A percentile compares a stretch with the other conserved stretches of the same genome.
Conservation (phyloP, 2,888 invertebrate species). For the Erpobdella octoculata region DNA sequence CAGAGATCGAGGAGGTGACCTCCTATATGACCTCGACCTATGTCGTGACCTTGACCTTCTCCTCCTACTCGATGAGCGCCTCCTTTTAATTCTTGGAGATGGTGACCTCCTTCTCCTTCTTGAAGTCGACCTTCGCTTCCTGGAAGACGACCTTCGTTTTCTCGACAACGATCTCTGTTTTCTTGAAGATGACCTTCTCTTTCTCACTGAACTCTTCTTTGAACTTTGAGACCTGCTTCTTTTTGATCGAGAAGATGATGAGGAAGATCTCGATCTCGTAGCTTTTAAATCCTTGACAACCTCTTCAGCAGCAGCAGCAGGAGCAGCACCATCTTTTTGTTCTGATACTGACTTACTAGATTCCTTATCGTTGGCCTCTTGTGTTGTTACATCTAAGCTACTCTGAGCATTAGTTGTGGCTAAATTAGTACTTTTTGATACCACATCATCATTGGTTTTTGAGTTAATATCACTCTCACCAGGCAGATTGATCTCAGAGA, state of each 20-base stretch:
- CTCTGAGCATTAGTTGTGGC: not conserved
- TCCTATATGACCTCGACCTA: no score
- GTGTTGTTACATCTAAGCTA: not conserved
- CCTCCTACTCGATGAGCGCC: slow-evolving; percentile 19
- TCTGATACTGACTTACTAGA: not conserved
- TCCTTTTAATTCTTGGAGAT: slow-evolving; percentile 26
- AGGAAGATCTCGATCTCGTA: no score
- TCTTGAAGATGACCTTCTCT: slow-evolving; percentile 23
- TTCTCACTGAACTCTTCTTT: no score
- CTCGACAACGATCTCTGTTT: slow-evolving; percentile 21
- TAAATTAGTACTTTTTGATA: not conserved
- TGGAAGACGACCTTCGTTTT: slow-evolving; percentile 25
- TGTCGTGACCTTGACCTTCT: not conserved
- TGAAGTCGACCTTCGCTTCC: slow-evolving; percentile 19
- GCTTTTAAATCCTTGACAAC: no score
- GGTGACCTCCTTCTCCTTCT: slow-evolving; percentile 32
- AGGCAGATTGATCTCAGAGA: not conserved
- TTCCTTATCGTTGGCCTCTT: no score
- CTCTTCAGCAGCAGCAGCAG: no score
- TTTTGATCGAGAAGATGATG: not conserved
- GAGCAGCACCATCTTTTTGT: not conserved
- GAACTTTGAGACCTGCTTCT: not conserved
- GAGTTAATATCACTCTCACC: not conserved
- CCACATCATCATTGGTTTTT: not conserved
- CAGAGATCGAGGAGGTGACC: not conserved